Conservation (phyloP, 1,140 invertebrate genomes). For the Argopecten irradians region DNA sequence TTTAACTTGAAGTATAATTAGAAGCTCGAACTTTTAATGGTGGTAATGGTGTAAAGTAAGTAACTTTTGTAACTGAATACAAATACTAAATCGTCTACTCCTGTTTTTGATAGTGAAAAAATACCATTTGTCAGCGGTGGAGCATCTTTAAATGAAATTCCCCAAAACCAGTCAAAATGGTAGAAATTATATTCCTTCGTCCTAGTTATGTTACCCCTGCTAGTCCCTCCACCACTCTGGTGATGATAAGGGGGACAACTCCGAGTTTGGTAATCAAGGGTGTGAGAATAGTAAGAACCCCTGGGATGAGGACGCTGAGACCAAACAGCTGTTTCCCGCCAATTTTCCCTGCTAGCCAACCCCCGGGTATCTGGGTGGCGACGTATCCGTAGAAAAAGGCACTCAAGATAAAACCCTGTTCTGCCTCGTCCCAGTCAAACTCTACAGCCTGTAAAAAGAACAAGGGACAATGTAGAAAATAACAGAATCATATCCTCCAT, state of each 20-base stretch:
- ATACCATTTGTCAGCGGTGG: no score
- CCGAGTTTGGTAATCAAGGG: constrained; percentile 79
- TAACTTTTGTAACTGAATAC: no score
- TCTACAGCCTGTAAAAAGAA: constrained; percentile 42
- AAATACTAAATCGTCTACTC: no score
- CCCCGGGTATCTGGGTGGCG: constrained; percentile 88
- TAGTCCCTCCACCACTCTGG: constrained; percentile 84
- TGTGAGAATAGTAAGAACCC: constrained; percentile 87
- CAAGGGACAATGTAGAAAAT: not conserved
- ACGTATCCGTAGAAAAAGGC: constrained; percentile 87
- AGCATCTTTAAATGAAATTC: no score
- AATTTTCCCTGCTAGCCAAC: constrained; percentile 83
- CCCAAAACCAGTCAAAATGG: no score
- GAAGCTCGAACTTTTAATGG: no score
- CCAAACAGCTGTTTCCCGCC: constrained; percentile 88
- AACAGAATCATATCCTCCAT: no score
- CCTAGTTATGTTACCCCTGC: constrained; percentile 86
- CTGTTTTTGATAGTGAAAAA: no score
- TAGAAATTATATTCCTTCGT: no score
- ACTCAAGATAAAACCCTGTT: constrained; percentile 81
- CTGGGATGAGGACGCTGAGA: constrained; percentile 85
- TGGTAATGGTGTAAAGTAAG: no score
- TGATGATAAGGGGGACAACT: constrained; percentile 71
- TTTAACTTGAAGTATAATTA: no score
- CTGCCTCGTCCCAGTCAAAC: constrained; percentile 83